Conservation (phyloP, 2,888 invertebrate genomes). For the Parnassius orleans region DNA sequence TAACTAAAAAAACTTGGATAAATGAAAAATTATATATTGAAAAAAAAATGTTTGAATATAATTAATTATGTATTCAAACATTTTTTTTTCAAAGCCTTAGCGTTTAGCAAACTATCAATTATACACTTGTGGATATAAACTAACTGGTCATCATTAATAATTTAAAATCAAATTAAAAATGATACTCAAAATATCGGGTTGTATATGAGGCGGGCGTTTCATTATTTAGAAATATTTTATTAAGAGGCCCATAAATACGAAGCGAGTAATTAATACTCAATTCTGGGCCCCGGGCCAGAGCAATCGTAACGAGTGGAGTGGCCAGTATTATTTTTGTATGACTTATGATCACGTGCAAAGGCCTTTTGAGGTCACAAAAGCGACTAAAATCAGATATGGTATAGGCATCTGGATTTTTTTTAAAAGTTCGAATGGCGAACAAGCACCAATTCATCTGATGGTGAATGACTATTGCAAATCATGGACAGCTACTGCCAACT, state of each 20-base stretch:
- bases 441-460: no score
- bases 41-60: no score
- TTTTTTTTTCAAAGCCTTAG: constrained; percentile 5
- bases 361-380: constrained; percentile 12
- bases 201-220: constrained; percentile 19
- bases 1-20: background rate
- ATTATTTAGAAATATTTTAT: constrained; percentile 32
- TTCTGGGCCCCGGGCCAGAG: constrained; percentile 15
- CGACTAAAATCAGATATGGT: constrained; percentile 6
- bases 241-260: constrained; percentile 38
- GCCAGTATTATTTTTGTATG: constrained; percentile 11
- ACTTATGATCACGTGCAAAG: constrained; percentile 19
- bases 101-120: constrained; percentile 21
- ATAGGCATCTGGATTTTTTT: constrained; percentile 1
- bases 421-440: no score
- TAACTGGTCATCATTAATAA: constrained; percentile 16
- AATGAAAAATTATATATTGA: constrained; percentile 2
- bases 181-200: constrained; percentile 20
- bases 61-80: no score
- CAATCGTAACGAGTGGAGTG: constrained; percentile 18
- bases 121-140: constrained; percentile 16
- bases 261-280: constrained; percentile 38
- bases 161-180: constrained; percentile 22
- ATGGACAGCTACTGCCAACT: no score
- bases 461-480: no score